Evolutionary conservation across 2,888 invertebrate species (phyloP), one percentile per base, ranked within the genome.

Genomic region (Pseudolycoriella hygida): DNA sequence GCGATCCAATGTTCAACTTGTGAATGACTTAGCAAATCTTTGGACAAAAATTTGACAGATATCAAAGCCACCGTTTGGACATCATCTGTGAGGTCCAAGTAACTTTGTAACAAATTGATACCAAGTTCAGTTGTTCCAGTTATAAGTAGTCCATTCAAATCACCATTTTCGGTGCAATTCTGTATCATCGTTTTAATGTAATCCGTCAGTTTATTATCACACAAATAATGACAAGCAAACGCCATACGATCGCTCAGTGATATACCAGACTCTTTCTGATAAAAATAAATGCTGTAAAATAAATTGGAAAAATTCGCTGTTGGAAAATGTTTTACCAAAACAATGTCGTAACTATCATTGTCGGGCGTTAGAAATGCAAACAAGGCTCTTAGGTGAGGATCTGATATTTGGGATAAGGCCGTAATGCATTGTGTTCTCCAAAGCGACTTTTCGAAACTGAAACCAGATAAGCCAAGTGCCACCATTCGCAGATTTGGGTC

Each of bases 321-420:
- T 32, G 3, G 10, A 17, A 2, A 25, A 32, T 40, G 25, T 63
- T 72, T 65, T 65, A 84, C 85, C 69, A 87, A 66, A 53, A 88
- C 80, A 49, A 72, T 72, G 46, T 84, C 81, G 54, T 80, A 88
- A 54, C 73, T 76, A 52, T 77, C 79, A 55, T 74, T 76, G 44
- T 87, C 82, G 30, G 83, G 77, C 0, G 89, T 85, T 49, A 94
- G 72, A 68, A 94, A 94, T 42, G 81, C 79, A 68, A 94, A 92
- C 61, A 90, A 80, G 5, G 87, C 88, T 56, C 88, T 74, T 50
- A 96, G 73, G 67, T 94, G 90, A 0, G 93, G 84, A 71, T 92
- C 86, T n/a, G 76, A 73, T 44, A 94, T 72, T 59, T 85, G 81
- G 17, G 73, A 70, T 53, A 78, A 75, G n/a, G 87, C 80, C 38